Percentiles rank a stretch among this genome's conserved stretches.
Conservation (phyloP, 1,140 invertebrate genomes). For the Nasonia vitripennis region DNA sequence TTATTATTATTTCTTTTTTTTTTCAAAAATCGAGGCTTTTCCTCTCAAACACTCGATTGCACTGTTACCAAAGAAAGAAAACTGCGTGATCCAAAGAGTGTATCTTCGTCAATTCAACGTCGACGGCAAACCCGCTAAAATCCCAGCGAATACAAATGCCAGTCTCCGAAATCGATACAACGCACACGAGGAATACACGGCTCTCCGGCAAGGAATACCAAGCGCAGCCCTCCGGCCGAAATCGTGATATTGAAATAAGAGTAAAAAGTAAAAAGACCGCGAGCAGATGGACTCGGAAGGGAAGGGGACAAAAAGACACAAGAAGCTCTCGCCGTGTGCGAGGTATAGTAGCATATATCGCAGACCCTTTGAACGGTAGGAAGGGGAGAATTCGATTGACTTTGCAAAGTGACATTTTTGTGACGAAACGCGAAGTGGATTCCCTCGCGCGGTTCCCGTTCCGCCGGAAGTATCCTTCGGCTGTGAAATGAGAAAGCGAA, state of each 20-base stretch:
- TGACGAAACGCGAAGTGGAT: slow-evolving; percentile 51
- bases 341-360: not conserved
- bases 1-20: not conserved
- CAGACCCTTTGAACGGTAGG: slow-evolving; percentile 2
- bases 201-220: not conserved
- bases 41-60: not conserved
- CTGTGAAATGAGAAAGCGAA: slow-evolving; percentile 60
- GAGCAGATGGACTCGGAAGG: not conserved
- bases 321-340: not conserved
- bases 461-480: slow-evolving; percentile 59
- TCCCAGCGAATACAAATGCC: too few relatives aligned
- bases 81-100: too few relatives aligned
- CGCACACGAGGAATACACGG: not conserved
- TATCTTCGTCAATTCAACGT: too few relatives aligned
- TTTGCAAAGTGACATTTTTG: slow-evolving; percentile 47
- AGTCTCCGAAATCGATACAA: too few relatives aligned
- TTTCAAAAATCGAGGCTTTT: not conserved
- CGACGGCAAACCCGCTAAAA: too few relatives aligned
- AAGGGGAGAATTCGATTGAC: slow-evolving; percentile 33
- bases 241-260: slow-evolving; percentile 16
- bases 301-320: not conserved
- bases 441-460: slow-evolving; percentile 50
- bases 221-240: not conserved
- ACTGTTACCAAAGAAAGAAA: too few relatives aligned
- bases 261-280: slow-evolving; percentile 8